These are phyloP conservation scores for Asbolus verrucosus DNA, from an alignment of 1,140 invertebrate species.

Conservation along the genomic window DNA sequence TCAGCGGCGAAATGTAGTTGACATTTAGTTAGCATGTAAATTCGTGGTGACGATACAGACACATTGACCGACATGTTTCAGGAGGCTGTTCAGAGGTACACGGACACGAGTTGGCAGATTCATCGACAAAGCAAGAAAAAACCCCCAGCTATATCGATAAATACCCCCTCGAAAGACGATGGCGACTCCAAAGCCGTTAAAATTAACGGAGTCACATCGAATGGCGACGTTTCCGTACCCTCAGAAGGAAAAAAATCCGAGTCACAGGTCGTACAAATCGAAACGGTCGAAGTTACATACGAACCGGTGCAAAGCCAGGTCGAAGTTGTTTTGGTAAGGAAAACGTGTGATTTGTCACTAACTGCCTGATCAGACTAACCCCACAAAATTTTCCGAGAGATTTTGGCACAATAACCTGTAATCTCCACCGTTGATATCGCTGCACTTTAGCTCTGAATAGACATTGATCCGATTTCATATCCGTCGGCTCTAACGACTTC, in stretches of 20 bases:
- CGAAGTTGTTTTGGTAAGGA: constrained; percentile 57
- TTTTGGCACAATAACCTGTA: neutral
- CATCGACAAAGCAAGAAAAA: constrained; percentile 68
- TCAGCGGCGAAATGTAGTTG: constrained; percentile 9
- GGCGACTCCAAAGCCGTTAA: constrained; percentile 11
- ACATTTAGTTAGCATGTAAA: constrained; percentile 1
- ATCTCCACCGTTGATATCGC: no score
- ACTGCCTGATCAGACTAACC: constrained; percentile 34
- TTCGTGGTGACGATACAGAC: neutral
- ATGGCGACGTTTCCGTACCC: constrained; percentile 33
- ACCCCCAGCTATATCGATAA: constrained; percentile 47
- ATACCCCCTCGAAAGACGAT: constrained; percentile 39
- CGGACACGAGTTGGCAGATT: constrained; percentile 73
- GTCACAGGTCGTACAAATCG: constrained; percentile 51
- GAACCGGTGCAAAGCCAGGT: constrained; percentile 52
- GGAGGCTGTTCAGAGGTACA: constrained; percentile 69
- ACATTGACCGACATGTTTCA: constrained; percentile 57
- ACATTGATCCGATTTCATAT: no score
- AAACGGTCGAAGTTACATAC: constrained; percentile 54
- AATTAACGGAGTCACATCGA: constrained; percentile 30
- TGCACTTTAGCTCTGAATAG: no score
- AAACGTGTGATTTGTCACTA: constrained; percentile 27
- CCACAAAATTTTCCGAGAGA: neutral
- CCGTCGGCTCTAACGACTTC: no score
- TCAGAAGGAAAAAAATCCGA: constrained; percentile 11